Conservation (phyloP, 2,888 invertebrate genomes). For the Drosophila mettleri region DNA sequence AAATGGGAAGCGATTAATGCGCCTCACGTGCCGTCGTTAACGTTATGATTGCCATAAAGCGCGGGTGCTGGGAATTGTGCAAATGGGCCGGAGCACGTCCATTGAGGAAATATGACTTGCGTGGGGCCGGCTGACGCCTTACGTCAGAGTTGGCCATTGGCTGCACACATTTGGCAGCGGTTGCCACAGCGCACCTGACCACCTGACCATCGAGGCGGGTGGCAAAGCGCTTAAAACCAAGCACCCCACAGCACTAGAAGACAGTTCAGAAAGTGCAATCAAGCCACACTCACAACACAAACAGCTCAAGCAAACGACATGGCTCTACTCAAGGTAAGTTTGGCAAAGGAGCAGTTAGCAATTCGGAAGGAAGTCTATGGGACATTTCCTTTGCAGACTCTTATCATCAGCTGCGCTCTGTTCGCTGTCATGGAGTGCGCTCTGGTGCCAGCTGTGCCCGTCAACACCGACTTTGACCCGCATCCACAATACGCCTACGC, state of each 20-base stretch:
- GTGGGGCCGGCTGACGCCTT: conserved; percentile 33
- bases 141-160: conserved; percentile 48
- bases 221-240: conserved; percentile 63
- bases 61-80: conserved; percentile 37
- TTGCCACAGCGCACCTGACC: conserved; percentile 61
- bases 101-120: conserved; percentile 60
- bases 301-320: conserved; percentile 31
- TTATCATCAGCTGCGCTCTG: conserved; percentile 55
- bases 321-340: conserved; percentile 65
- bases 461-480: conserved; percentile 76
- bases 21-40: conserved; percentile 54
- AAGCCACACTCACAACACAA: conserved; percentile 18
- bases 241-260: conserved; percentile 22
- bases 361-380: background rate
- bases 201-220: conserved; percentile 17
- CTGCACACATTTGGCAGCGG: conserved; percentile 48
- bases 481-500: conserved; percentile 83
- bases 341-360: background rate
- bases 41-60: conserved; percentile 65
- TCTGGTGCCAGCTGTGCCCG: conserved; percentile 47
- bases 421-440: conserved; percentile 56
- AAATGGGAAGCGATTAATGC: conserved; percentile 54
- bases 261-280: conserved; percentile 63
- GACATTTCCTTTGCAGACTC: conserved; percentile 19
- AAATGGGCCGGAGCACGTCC: conserved; percentile 69